Percentiles rank a stretch among this genome's conserved stretches.
Conservation (phyloP, 2,888 invertebrate genomes). For the Brachylomia viminalis region DNA sequence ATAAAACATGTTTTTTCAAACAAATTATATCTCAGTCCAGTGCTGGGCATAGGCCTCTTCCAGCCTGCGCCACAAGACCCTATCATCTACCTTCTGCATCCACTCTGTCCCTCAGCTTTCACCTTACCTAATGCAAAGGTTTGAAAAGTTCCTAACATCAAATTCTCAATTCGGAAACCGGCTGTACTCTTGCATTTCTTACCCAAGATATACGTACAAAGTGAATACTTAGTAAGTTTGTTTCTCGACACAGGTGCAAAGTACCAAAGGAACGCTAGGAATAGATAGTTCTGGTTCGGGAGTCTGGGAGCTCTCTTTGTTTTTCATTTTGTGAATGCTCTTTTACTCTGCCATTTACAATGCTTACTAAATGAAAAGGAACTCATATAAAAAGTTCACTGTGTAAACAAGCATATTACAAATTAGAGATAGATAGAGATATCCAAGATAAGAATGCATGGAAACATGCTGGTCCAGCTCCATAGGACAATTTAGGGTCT, state of each 20-base stretch:
- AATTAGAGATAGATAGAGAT: too few species aligned
- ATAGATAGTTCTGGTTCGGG: constrained; percentile 48
- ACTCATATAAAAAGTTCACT: too few species aligned
- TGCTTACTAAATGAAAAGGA: background rate
- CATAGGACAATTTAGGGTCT: too few species aligned
- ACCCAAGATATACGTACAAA: constrained; percentile 36
- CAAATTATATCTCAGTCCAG: too few species aligned
- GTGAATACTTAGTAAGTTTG: constrained; percentile 60
- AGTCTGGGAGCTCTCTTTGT: constrained; percentile 21
- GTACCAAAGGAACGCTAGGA: constrained; percentile 51
- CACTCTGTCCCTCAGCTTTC: too few species aligned
- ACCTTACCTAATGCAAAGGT: background rate
- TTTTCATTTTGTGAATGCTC: background rate
- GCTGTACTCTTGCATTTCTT: constrained; percentile 41
- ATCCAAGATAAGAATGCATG: too few species aligned
- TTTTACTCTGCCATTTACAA: background rate
- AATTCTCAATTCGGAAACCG: background rate
- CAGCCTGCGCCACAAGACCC: too few species aligned
- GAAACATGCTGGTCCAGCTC: too few species aligned
- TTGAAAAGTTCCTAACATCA: background rate
- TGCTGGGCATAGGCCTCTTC: too few species aligned
- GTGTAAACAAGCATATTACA: too few species aligned
- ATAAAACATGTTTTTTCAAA: too few species aligned
- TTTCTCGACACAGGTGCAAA: constrained; percentile 60
- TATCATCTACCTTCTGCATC: too few species aligned